These are phyloP conservation scores for Brachyptera putata DNA, from an alignment of 2,888 invertebrate genomes.

Conservation along the genomic window DNA sequence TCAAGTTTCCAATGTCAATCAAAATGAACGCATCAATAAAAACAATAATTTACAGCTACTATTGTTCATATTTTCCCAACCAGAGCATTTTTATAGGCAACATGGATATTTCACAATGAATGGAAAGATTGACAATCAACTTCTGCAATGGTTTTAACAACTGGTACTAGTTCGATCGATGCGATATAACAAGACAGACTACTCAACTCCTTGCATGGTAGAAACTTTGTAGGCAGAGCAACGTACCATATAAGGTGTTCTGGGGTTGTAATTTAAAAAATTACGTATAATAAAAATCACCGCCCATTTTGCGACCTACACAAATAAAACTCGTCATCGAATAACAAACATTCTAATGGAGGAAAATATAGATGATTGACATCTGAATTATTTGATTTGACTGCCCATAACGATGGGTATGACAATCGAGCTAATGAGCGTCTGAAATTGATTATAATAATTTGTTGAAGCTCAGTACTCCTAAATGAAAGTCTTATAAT, in stretches of 20 bases:
- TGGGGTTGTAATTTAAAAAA: slow-evolving; percentile 13
- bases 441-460: too few species aligned
- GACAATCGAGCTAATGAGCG: too few species aligned
- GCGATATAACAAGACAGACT: too few species aligned
- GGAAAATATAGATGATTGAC: background rate
- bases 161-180: too few species aligned
- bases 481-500: too few species aligned
- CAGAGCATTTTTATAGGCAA: too few species aligned
- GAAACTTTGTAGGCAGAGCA: slow-evolving; percentile 18
- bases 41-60: background rate
- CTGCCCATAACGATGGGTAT: background rate
- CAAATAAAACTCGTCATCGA: background rate
- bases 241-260: slow-evolving; percentile 9
- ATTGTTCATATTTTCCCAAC: background rate
- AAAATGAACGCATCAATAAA: background rate
- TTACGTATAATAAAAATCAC: slow-evolving; percentile 15
- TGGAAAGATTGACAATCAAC: too few species aligned
- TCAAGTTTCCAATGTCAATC: too few species aligned
- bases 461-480: too few species aligned
- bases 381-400: background rate
- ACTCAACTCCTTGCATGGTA: slow-evolving; percentile 5
- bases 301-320: slow-evolving; percentile 18
- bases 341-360: too few species aligned
- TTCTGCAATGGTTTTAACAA: too few species aligned
- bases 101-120: too few species aligned